Conservation (phyloP, 1,140 invertebrate genomes). For the Drosophila hydei region DNA sequence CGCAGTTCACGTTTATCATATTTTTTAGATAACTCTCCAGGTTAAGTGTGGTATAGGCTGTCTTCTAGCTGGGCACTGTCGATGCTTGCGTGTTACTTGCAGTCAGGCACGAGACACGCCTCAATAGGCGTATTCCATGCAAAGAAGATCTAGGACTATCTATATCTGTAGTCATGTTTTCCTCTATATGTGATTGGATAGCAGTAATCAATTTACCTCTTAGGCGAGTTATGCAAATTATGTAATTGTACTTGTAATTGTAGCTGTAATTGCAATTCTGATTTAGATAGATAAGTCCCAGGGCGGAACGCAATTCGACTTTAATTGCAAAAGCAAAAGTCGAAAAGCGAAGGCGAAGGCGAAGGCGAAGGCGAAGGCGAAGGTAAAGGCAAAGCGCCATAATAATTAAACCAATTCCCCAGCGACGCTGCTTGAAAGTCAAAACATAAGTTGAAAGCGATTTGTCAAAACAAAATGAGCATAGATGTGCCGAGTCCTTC, state of each 20-base stretch:
- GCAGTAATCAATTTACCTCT: too few species aligned
- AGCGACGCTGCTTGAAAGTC: constrained; percentile 48
- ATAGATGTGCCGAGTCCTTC: background rate
- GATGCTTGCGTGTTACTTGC: too few species aligned
- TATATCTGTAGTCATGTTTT: too few species aligned
- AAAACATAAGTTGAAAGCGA: constrained; percentile 63
- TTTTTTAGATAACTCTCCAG: too few species aligned
- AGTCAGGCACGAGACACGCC: too few species aligned
- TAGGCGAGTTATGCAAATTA: constrained; percentile 59
- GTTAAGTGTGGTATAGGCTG: too few species aligned
- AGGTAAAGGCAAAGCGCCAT: constrained; percentile 9
- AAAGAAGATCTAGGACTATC: too few species aligned
- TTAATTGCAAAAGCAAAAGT: constrained; percentile 32
- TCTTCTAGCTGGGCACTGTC: too few species aligned
- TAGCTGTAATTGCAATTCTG: constrained; percentile 24
- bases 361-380: too few species aligned
- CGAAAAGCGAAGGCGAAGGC: background rate
- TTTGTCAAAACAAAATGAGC: constrained; percentile 61
- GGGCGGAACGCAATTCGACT: constrained; percentile 14
- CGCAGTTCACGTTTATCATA: too few species aligned
- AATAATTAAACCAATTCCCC: constrained; percentile 57
- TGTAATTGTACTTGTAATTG: constrained; percentile 29
- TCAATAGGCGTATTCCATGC: too few species aligned
- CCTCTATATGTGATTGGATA: too few species aligned
- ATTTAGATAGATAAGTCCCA: constrained; percentile 39